Base-by-base conservation (phyloP, 2,797 vertebrate species). In the Acridotheres tristis region DNA sequence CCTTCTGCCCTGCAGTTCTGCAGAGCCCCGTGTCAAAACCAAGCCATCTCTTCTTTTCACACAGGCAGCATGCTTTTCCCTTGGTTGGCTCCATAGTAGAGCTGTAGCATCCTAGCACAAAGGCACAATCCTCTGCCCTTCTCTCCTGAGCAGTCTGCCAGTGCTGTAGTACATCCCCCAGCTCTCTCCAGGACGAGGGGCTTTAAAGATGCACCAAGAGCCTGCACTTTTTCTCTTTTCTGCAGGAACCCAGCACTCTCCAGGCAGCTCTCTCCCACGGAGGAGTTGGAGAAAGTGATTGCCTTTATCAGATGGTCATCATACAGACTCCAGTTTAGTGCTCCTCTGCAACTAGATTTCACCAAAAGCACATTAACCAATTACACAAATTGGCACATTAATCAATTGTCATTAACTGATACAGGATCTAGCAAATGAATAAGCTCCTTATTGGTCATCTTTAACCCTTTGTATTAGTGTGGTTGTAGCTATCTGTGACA, bases 371-470 rank as follows among this genome's bases (percentile, higher is more conserved):
- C 45, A 13, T 71, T 73, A 93, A 66, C 50, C 59, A 76, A 4
- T 80, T 90, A 82, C 67, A 42, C 73, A 57, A 61, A 87, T 25
- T 61, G 80, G 21, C 65, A 58, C 42, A 54, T 82, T 69, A 86
- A 89, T 90, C 82, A 81, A 38, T 90, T 69, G 32, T 40, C 73
- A 63, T 91, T 95, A 89, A 72, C 23, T 53, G 82, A 69, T 90
- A 79, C 29, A 48, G n/a, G 45, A 89, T 84, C 58, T 88, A 86
- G 66, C 13, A 84, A 79, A 63, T 65, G 15, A 84, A 92, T 78
- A 92, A 77, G n/a, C 23, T 84, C 45, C 45, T 76, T 66, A 22
- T 22, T 67, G 38, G 62, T 57, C 2, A 30, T 74, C 71, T 94
- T 90, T 89, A 94, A 94, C 88, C 71, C 45, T 36, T 73, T 53